Evolutionary conservation across 2,797 vertebrate genomes (phyloP).

Genomic region (Notolabrus celidotus): DNA sequence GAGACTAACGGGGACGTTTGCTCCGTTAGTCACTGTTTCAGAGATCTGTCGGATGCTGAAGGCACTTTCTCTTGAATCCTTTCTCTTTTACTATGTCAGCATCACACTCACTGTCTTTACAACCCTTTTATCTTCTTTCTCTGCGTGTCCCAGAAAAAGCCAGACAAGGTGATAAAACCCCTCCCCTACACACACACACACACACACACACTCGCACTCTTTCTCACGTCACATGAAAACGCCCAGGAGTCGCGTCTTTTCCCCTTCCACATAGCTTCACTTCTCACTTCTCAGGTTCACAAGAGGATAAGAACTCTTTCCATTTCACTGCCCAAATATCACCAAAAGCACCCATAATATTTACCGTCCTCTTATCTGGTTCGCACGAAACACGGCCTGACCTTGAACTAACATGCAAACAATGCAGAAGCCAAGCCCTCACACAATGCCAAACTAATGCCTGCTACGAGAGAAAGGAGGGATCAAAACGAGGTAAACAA

Average conservation of each 20-base stretch:
- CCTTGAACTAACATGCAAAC: slow-evolving; percentile 47
- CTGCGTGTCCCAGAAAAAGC: slow-evolving; percentile 1
- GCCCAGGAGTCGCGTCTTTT: not conserved
- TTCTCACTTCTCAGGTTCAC: not conserved
- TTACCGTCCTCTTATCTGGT: slow-evolving; percentile 47
- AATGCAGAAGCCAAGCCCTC: slow-evolving; percentile 16
- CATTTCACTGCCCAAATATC: slow-evolving; percentile 10
- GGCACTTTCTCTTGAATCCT: slow-evolving; percentile 8
- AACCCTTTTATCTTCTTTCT: slow-evolving; percentile 5
- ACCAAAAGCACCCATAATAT: slow-evolving; percentile 51
- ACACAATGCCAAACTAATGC: slow-evolving; percentile 10
- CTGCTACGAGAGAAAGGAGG: slow-evolving; percentile 9
- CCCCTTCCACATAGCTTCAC: not conserved
- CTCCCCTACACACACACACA: no score
- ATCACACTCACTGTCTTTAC: not conserved
- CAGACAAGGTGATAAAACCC: slow-evolving; percentile 23
- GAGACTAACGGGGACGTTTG: slow-evolving; percentile 35
- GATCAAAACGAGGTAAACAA: slow-evolving; percentile 40
- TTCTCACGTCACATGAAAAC: not conserved
- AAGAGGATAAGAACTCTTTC: not conserved
- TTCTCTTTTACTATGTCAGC: no score
- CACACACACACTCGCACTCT: no score
- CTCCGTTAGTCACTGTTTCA: slow-evolving; percentile 17
- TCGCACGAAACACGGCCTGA: not conserved
- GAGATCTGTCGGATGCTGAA: slow-evolving; percentile 14